phyloP scores from a whole-genome alignment of 2,888 invertebrate genomes.

The Cheilosia vernalis region DNA sequence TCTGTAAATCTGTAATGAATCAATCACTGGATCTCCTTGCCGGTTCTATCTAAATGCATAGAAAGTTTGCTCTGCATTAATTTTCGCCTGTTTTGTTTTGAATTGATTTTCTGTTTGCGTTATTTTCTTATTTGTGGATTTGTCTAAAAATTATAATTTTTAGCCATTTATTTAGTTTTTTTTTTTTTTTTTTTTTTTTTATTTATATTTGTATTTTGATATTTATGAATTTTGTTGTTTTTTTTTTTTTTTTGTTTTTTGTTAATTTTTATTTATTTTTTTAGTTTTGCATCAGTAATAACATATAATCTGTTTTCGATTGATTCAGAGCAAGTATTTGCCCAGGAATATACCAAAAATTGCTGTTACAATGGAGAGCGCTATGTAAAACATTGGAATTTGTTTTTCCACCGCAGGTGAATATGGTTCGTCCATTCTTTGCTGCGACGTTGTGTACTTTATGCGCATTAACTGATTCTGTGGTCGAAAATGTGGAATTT shows the following conservation, averaged over 20 bases:
- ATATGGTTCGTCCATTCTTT: slow-evolving; percentile 84
- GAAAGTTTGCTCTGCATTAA: slow-evolving; percentile 27
- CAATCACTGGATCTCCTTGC: slow-evolving; percentile 54
- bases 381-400: slow-evolving; percentile 87
- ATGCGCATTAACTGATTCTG: slow-evolving; percentile 88
- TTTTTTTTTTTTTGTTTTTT: slow-evolving; percentile 38
- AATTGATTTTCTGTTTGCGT: slow-evolving; percentile 69
- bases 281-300: slow-evolving; percentile 75
- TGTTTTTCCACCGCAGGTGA: slow-evolving; percentile 86
- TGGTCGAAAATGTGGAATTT: slow-evolving; percentile 42
- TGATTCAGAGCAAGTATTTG: slow-evolving; percentile 91
- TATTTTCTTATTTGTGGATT: slow-evolving; percentile 74
- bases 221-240: slow-evolving; percentile 62
- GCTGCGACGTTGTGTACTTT: slow-evolving; percentile 83
- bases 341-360: slow-evolving; percentile 90
- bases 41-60: slow-evolving; percentile 30
- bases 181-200: slow-evolving; percentile 68
- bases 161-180: slow-evolving; percentile 69
- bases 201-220: slow-evolving; percentile 67
- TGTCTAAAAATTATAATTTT: slow-evolving; percentile 73
- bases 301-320: slow-evolving; percentile 77
- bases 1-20: slow-evolving; percentile 45
- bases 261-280: slow-evolving; percentile 31
- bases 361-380: slow-evolving; percentile 87
- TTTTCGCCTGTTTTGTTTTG: slow-evolving; percentile 55